These are phyloP conservation scores for Tinea semifulvella DNA, from an alignment of 2,888 invertebrate genomes.

Conservation along the genomic window DNA sequence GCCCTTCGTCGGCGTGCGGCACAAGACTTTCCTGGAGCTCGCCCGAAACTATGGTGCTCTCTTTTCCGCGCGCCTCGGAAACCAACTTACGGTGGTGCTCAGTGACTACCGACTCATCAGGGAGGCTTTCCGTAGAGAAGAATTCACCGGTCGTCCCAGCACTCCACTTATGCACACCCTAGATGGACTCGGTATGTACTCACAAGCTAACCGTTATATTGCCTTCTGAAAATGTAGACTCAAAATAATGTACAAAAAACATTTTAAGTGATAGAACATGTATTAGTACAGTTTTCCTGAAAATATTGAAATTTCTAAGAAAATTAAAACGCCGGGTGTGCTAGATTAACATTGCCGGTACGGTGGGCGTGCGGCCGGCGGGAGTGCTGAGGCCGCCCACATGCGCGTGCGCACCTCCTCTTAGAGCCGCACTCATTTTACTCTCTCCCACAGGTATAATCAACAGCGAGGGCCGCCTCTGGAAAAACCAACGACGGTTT, in stretches of 20 bases:
- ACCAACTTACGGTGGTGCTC: conserved; percentile 84
- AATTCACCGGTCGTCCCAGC: conserved; percentile 88
- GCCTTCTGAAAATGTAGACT: no score
- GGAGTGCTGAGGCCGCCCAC: conserved; percentile 39
- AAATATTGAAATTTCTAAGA: conserved; percentile 1
- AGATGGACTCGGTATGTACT: conserved; percentile 86
- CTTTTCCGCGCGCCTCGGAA: conserved; percentile 83
- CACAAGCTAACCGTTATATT: no score
- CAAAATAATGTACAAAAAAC: no score
- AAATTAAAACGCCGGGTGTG: not conserved
- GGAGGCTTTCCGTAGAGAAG: conserved; percentile 85
- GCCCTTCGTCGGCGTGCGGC: conserved; percentile 81
- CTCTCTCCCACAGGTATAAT: conserved; percentile 75
- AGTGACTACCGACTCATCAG: conserved; percentile 88
- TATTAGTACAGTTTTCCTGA: not conserved
- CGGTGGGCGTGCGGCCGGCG: conserved; percentile 32
- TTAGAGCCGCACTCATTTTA: conserved; percentile 1
- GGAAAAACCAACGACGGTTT: conserved; percentile 91
- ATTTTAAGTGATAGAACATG: not conserved
- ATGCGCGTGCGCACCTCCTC: conserved; percentile 22
- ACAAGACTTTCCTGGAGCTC: conserved; percentile 80
- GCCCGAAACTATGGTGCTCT: conserved; percentile 82
- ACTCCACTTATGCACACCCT: conserved; percentile 87
- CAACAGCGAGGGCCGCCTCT: conserved; percentile 87
- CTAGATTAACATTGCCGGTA: conserved; percentile 1